A percentile compares a stretch with the other conserved stretches of the same genome.
Conservation (phyloP, 2,888 invertebrate genomes). For the Amblyjoppa proteus region DNA sequence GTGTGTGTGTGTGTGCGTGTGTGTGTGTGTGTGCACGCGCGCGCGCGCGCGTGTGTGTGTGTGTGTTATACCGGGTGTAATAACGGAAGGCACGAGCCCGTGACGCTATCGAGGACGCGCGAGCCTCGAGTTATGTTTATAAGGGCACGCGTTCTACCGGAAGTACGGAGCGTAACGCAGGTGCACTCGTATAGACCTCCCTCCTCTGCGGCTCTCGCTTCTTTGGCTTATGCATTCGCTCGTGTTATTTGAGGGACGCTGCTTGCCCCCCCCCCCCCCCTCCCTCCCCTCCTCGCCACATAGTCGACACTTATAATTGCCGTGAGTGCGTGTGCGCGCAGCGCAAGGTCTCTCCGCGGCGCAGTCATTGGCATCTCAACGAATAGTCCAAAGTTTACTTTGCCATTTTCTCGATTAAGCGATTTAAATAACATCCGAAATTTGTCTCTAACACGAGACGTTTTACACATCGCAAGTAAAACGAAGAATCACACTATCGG, state of each 20-base stretch:
- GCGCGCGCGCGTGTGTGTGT: too few relatives aligned
- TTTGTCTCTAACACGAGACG: not conserved
- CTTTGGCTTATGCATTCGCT: slow-evolving; percentile 17
- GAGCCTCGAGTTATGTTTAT: slow-evolving; percentile 75
- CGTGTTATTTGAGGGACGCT: slow-evolving; percentile 53
- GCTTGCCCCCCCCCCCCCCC: slow-evolving; percentile 6
- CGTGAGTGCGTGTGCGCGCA: not conserved
- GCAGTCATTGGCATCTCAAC: slow-evolving; percentile 22
- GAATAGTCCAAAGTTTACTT: not conserved
- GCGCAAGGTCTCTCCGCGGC: not conserved
- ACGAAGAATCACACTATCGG: not conserved
- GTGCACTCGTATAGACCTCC: slow-evolving; percentile 69
- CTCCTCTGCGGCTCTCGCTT: slow-evolving; percentile 49
- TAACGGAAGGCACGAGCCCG: slow-evolving; percentile 67
- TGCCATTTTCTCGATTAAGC: not conserved
- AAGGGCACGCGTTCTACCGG: slow-evolving; percentile 80
- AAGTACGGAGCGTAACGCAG: slow-evolving; percentile 77
- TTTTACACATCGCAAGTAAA: too few relatives aligned
- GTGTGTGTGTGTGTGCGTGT: too few relatives aligned
- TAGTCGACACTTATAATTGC: slow-evolving; percentile 14
- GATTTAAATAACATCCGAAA: not conserved
- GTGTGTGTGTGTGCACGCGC: too few relatives aligned
- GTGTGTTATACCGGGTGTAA: slow-evolving; percentile 29
- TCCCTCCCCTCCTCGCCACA: not conserved
- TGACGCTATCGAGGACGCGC: slow-evolving; percentile 73